phyloP scores from a whole-genome alignment of 2,797 vertebrate species.

The Pteronotus mesoamericanus region DNA sequence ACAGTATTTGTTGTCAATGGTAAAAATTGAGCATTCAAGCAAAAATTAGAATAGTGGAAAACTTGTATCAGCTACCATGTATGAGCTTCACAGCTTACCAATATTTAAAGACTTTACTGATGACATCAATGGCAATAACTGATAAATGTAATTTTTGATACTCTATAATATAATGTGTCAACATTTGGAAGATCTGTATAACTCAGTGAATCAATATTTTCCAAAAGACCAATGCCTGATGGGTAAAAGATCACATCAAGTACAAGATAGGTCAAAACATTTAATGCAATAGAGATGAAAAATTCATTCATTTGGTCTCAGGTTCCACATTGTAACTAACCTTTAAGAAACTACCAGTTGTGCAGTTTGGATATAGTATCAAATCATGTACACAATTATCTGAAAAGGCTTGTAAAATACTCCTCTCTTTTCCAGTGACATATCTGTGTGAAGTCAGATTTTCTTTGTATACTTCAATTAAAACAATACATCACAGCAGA shows the following conservation, averaged over 20 bases:
- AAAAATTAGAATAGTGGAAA: slow-evolving; percentile 16
- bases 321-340: neutral
- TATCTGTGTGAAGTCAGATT: slow-evolving; percentile 12
- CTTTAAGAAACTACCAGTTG: neutral
- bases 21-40: neutral
- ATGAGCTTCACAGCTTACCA: neutral
- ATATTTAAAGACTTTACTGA: neutral
- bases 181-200: neutral
- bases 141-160: neutral
- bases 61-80: neutral
- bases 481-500: neutral
- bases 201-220: neutral
- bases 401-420: neutral
- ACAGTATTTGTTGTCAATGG: neutral
- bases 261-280: neutral
- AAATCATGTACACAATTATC: neutral
- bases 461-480: neutral
- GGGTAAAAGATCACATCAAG: neutral
- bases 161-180: neutral
- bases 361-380: neutral
- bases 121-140: neutral
- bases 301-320: neutral
- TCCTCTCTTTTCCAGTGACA: neutral
- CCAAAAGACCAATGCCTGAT: neutral
- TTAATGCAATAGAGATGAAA: neutral